Conservation (phyloP, 2,113 vertebrate species). For the Morone saxatilis region DNA sequence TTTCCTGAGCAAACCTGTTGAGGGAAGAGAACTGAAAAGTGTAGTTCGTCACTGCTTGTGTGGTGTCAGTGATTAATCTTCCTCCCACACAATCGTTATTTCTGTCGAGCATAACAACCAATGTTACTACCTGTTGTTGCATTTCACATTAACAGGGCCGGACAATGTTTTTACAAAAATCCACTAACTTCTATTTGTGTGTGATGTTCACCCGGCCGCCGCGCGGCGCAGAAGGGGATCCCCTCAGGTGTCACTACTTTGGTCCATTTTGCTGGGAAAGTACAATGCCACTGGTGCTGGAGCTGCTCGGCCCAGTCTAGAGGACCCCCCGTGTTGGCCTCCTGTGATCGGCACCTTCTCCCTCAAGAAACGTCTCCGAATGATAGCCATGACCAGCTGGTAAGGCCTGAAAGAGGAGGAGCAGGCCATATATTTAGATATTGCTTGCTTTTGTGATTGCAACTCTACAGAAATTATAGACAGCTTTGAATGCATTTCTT, state of each 20-base stretch:
- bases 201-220: constrained; percentile 66
- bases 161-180: background rate
- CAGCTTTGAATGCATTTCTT: background rate
- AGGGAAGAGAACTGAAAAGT: background rate
- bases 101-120: no score
- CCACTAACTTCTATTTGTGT: constrained; percentile 1
- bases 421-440: background rate
- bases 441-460: background rate
- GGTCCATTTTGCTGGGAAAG: constrained; percentile 98
- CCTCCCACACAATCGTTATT: background rate
- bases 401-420: constrained; percentile 73
- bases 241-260: constrained; percentile 99
- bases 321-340: constrained; percentile 98
- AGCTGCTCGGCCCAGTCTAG: constrained; percentile 97
- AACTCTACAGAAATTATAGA: background rate
- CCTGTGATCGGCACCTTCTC: constrained; percentile 97
- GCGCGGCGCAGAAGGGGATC: no score
- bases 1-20: constrained; percentile 50
- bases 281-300: constrained; percentile 99
- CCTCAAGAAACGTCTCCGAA: constrained; percentile 98
- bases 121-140: background rate
- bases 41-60: background rate
- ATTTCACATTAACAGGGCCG: background rate
- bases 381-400: constrained; percentile 99
- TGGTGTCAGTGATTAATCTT: background rate